Evolutionary conservation across 1,140 invertebrate genomes (phyloP), one percentile per base, ranked within the genome.

Genomic region (Euborellia annulipes): DNA sequence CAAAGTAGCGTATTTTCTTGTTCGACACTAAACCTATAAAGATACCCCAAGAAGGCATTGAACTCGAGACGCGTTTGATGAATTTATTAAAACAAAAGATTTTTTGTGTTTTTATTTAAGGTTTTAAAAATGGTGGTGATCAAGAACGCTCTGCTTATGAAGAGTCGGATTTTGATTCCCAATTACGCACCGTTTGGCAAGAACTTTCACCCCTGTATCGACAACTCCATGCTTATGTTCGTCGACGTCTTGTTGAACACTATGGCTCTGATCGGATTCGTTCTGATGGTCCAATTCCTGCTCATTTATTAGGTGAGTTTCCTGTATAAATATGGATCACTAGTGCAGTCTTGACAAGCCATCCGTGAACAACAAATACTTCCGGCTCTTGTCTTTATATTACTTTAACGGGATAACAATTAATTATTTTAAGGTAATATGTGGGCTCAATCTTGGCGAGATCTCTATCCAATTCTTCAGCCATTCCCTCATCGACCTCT

Each of bases 401-500:
- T n/a, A n/a, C 23, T 11, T 27, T 11, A 11, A 27, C 23, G 4
- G 23, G 11, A 6, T 27, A 27, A 27, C 4, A 27, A 6, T 27
- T 27, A 38, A 34, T 45, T 9, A 40, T 8, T 27, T 50, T 11
- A 39, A 65, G 63, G 74, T 19, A 85, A 87, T 56, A 78, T 87
- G 73, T 89, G 84, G 84, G 75, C 77, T 0, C 84, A 88, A 58
- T 77, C 80, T 49, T 88, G 83, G 83, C 76, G 77, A 39, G 80
- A 81, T 40, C 76, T 92, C 34, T 78, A 76, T 50, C 77, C 86
- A 45, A 58, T 90, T 1, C 74, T 85, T 2, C 71, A 78, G 54
- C 87, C 88, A 0, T 91, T 78, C 63, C 79, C 79, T 0, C 71
- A 76, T 13, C 73, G 73, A 16, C 71, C 72, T 20, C 73, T 73